These are phyloP conservation scores for Microplitis demolitor DNA, from an alignment of 1,140 invertebrate genomes.

Conservation along the genomic window DNA sequence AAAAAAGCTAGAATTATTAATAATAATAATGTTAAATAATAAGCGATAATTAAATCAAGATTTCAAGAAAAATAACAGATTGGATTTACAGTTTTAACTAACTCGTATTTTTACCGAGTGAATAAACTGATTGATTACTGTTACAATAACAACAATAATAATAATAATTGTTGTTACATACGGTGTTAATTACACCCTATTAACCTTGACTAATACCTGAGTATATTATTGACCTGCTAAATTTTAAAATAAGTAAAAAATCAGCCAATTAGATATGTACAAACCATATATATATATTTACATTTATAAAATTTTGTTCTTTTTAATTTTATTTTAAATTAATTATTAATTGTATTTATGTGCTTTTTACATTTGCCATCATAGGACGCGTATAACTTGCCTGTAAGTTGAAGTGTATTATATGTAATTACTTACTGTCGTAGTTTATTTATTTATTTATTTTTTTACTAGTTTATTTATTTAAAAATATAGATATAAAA, in stretches of 20 bases:
- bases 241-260: constrained; percentile 18
- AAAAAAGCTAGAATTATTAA: constrained; percentile 10
- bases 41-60: neutral
- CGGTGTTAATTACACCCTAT: neutral
- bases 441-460: constrained; percentile 7
- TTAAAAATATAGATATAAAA: neutral
- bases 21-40: neutral
- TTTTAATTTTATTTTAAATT: constrained; percentile 25
- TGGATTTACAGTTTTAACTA: neutral
- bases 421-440: constrained; percentile 31
- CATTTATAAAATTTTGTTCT: neutral
- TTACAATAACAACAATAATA: neutral
- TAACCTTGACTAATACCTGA: constrained; percentile 5
- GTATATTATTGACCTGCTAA: neutral
- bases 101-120: constrained; percentile 12
- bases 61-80: neutral
- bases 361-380: constrained; percentile 54
- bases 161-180: too few relatives aligned
- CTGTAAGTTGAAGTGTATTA: constrained; percentile 56
- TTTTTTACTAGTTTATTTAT: neutral
- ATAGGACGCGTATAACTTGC: constrained; percentile 61
- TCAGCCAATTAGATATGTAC: constrained; percentile 23
- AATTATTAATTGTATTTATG: constrained; percentile 52
- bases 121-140: neutral
- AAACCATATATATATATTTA: neutral